Percentiles rank a stretch among this genome's conserved stretches.
Conservation (phyloP, 2,888 invertebrate genomes). For the Amblyjoppa proteus region DNA sequence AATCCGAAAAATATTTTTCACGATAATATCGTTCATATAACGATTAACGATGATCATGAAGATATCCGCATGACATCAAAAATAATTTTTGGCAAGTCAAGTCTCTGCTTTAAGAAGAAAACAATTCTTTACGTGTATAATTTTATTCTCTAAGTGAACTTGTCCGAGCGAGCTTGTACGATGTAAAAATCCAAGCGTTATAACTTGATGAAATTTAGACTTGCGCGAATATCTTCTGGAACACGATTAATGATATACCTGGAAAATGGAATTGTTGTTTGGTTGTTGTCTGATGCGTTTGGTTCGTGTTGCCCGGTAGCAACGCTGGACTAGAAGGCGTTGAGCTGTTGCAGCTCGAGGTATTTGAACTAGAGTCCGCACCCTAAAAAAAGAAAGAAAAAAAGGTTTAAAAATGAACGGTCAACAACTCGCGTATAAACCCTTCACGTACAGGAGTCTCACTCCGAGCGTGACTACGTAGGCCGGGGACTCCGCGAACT, state of each 20-base stretch:
- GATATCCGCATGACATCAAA: no score
- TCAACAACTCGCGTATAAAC: neutral
- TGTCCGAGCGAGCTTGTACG: no score
- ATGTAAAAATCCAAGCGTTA: no score
- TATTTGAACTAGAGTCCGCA: conserved; percentile 96
- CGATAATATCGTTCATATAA: no score
- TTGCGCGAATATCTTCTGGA: neutral
- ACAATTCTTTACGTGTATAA: no score
- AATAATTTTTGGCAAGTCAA: no score
- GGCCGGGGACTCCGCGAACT: no score
- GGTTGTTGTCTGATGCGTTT: conserved; percentile 84
- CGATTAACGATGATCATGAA: no score
- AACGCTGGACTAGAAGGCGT: conserved; percentile 97
- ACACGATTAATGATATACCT: conserved; percentile 85
- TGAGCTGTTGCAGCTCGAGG: conserved; percentile 98
- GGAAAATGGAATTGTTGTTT: conserved; percentile 93
- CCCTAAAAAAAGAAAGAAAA: conserved; percentile 84
- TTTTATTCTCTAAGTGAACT: neutral
- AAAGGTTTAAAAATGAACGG: conserved; percentile 30
- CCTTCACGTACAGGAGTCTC: neutral
- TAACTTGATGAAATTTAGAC: no score
- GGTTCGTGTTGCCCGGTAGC: conserved; percentile 86
- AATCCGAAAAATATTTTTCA: no score
- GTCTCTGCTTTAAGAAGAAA: no score
- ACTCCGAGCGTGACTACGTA: no score